phyloP scores from a whole-genome alignment of 2,113 vertebrate genomes.

The Argyrosomus japonicus region DNA sequence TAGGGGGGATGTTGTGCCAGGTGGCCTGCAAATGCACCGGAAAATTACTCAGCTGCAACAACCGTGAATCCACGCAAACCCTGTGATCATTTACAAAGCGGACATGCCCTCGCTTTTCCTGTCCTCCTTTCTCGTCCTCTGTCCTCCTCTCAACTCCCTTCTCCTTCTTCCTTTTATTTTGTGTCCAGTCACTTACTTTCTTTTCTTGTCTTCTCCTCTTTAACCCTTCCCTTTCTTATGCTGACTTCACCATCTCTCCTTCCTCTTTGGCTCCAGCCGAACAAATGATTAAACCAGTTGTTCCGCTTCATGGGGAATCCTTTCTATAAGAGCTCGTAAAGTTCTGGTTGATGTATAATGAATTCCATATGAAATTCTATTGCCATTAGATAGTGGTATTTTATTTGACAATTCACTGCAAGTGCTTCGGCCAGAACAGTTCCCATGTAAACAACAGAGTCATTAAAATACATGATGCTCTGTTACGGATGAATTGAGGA shows the following conservation, averaged over 20 bases:
- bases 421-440: neutral
- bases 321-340: neutral
- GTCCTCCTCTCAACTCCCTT: slow-evolving; percentile 41
- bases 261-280: slow-evolving; percentile 26
- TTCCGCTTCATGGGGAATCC: neutral
- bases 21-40: slow-evolving; percentile 57
- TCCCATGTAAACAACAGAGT: slow-evolving; percentile 23
- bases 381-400: neutral
- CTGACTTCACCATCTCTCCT: slow-evolving; percentile 32
- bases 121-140: slow-evolving; percentile 29
- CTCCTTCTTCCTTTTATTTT: slow-evolving; percentile 4
- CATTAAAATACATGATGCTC: slow-evolving; percentile 9
- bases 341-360: neutral
- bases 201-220: slow-evolving; percentile 27
- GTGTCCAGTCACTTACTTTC: slow-evolving; percentile 27
- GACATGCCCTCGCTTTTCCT: slow-evolving; percentile 33
- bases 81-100: neutral
- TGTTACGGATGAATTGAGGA: slow-evolving; percentile 30
- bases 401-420: neutral
- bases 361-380: neutral
- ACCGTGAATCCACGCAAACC: slow-evolving; percentile 21
- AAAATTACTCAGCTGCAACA: slow-evolving; percentile 53
- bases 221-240: slow-evolving; percentile 31
- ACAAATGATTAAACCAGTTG: slow-evolving; percentile 23
- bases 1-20: slow-evolving; percentile 24